A percentile compares a stretch with the other conserved stretches of the same genome.
Evolutionary conservation across 2,888 invertebrate genomes (phyloP).

Genomic region (Rosalia funebris): DNA sequence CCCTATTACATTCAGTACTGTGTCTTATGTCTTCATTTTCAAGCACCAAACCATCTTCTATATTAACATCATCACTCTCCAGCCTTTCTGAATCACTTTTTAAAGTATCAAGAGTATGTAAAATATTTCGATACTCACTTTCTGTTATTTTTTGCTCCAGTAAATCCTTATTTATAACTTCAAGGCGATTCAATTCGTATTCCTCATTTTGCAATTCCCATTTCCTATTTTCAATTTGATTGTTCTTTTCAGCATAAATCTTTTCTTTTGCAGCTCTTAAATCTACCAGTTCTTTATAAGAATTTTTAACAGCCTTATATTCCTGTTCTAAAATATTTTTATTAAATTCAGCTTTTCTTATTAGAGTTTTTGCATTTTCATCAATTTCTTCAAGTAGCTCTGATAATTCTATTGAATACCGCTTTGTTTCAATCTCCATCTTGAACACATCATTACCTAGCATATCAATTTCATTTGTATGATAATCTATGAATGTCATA

Average conservation of each 20-base stretch:
- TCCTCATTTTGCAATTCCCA: conserved; percentile 13
- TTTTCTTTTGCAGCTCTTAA: conserved; percentile 7
- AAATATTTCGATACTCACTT: conserved; percentile 6
- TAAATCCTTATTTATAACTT: conserved; percentile 5
- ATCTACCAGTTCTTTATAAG: not conserved
- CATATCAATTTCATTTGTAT: not conserved
- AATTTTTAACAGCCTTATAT: not conserved
- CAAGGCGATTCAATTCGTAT: conserved; percentile 5
- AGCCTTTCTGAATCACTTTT: conserved; percentile 5
- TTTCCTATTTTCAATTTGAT: conserved; percentile 6
- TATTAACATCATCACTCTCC: not conserved
- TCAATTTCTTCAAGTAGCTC: conserved; percentile 11
- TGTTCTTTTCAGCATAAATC: conserved; percentile 5
- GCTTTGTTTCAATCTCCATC: not conserved
- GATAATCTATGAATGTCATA: not conserved
- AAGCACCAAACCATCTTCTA: conserved; percentile 3
- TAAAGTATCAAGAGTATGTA: conserved; percentile 3
- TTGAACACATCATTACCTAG: not conserved
- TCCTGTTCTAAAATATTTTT: conserved; percentile 1
- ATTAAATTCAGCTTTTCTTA: not conserved
- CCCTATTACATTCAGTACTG: not conserved
- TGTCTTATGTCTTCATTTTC: conserved; percentile 9
- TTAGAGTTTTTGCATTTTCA: conserved; percentile 4
- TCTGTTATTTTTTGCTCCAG: conserved; percentile 12
- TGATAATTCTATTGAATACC: not conserved